phyloP scores from a whole-genome alignment of 2,797 vertebrate genomes.

The Melanogrammus aeglefinus region DNA sequence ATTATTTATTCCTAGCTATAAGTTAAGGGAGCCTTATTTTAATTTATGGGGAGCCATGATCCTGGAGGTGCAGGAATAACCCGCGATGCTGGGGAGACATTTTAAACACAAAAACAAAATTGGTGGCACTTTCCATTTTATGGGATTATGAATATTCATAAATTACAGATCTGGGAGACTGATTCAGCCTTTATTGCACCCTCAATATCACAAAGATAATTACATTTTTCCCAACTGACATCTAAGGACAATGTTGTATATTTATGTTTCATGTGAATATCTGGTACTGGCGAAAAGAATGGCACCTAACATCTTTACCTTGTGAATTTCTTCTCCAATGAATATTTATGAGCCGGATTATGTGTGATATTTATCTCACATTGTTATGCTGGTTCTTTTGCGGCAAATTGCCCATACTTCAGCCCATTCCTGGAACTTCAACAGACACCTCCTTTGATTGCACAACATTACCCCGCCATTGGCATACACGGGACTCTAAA shows the following conservation, averaged over 20 bases:
- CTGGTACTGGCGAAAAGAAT: background rate
- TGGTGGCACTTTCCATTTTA: conserved; percentile 56
- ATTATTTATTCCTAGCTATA: conserved; percentile 75
- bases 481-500: background rate
- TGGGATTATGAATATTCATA: conserved; percentile 69
- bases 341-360: conserved; percentile 32
- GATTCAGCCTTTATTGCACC: conserved; percentile 57
- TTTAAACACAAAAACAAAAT: conserved; percentile 61
- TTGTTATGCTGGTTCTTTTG: conserved; percentile 15
- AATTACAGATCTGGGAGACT: conserved; percentile 49
- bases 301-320: conserved; percentile 22
- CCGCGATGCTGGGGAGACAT: conserved; percentile 48
- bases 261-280: conserved; percentile 36
- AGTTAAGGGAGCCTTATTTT: conserved; percentile 69
- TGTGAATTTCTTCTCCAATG: conserved; percentile 28
- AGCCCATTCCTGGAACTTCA: background rate
- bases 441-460: background rate
- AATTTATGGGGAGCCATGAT: conserved; percentile 70
- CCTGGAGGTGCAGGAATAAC: conserved; percentile 58
- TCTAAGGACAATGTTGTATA: conserved; percentile 17
- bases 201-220: conserved; percentile 51
- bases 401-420: background rate
- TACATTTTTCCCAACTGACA: conserved; percentile 40
- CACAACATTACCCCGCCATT: background rate
- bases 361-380: conserved; percentile 5